Percentiles rank a stretch among this genome's conserved stretches.
phyloP scores from a whole-genome alignment of 2,113 vertebrate genomes.

The Aplodontia rufa region DNA sequence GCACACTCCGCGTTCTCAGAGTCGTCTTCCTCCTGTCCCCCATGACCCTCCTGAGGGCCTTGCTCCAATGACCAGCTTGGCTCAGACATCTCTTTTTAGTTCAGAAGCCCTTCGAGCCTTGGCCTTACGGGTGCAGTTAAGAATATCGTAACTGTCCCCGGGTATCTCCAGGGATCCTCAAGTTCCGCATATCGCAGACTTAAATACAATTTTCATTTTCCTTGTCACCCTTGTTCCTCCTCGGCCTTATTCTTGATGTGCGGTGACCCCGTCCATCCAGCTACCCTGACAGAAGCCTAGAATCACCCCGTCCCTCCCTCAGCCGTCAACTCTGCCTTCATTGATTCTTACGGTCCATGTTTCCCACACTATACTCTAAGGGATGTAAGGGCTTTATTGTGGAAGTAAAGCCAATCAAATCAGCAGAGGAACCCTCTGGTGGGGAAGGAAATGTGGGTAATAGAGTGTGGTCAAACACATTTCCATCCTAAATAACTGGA shows the following conservation, averaged over 20 bases:
- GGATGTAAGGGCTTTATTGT: neutral
- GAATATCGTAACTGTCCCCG: neutral
- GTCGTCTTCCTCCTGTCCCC: rapidly evolving
- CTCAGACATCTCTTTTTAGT: neutral
- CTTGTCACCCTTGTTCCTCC: neutral
- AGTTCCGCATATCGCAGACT: neutral
- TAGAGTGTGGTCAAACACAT: no score
- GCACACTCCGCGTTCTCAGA: neutral
- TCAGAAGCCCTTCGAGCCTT: neutral
- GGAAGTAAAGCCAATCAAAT: neutral
- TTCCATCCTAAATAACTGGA: neutral
- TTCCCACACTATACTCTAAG: neutral
- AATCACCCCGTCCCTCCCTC: neutral
- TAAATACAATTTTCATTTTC: neutral
- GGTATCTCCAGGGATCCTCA: neutral
- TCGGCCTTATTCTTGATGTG: no score
- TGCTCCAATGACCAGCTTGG: neutral
- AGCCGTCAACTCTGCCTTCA: neutral
- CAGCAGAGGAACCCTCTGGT: neutral
- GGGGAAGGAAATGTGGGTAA: neutral
- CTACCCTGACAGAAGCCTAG: neutral
- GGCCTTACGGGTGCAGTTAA: rapidly evolving
- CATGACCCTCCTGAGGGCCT: rapidly evolving
- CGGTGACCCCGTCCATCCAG: rapidly evolving
- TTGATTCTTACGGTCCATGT: neutral